These are phyloP conservation scores for Dyspetes luteomarginatus DNA, from an alignment of 2,888 invertebrate species.

Conservation along the genomic window DNA sequence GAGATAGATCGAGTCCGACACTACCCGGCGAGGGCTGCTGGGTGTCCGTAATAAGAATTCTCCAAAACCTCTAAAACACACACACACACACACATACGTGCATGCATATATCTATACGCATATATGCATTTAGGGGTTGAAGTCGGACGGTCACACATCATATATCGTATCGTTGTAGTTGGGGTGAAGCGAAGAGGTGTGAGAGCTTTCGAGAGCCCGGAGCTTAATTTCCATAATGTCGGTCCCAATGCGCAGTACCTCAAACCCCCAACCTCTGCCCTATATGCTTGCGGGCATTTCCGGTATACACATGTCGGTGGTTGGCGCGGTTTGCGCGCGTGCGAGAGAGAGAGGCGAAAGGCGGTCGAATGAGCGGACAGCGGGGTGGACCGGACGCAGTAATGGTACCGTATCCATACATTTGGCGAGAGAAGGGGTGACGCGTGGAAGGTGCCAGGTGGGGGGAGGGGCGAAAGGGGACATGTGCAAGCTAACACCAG, in stretches of 20 bases:
- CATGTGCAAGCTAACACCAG: constrained; percentile 45
- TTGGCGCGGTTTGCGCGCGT: constrained; percentile 46
- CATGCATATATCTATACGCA: neutral
- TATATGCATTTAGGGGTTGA: neutral
- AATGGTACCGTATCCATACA: constrained; percentile 27
- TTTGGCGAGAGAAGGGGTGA: neutral
- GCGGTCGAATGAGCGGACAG: constrained; percentile 28
- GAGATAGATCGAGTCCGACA: too few species aligned
- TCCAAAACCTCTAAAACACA: too few species aligned
- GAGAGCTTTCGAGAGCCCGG: constrained; percentile 41
- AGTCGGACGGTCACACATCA: constrained; percentile 23
- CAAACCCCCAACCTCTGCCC: too few species aligned
- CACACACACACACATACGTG: too few species aligned
- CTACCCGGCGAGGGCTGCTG: too few species aligned
- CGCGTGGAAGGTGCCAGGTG: too few species aligned
- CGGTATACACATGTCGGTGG: constrained; percentile 59
- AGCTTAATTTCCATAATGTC: constrained; percentile 74
- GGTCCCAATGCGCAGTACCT: constrained; percentile 60
- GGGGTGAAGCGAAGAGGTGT: constrained; percentile 10
- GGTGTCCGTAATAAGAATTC: too few species aligned
- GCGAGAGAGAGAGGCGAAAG: constrained; percentile 26
- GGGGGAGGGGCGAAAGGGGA: neutral
- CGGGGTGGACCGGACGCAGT: constrained; percentile 24
- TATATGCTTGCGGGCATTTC: constrained; percentile 59
- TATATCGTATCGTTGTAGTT: constrained; percentile 12